Base-by-base conservation (phyloP, 1,140 invertebrate species). In the Ephestia elutella region DNA sequence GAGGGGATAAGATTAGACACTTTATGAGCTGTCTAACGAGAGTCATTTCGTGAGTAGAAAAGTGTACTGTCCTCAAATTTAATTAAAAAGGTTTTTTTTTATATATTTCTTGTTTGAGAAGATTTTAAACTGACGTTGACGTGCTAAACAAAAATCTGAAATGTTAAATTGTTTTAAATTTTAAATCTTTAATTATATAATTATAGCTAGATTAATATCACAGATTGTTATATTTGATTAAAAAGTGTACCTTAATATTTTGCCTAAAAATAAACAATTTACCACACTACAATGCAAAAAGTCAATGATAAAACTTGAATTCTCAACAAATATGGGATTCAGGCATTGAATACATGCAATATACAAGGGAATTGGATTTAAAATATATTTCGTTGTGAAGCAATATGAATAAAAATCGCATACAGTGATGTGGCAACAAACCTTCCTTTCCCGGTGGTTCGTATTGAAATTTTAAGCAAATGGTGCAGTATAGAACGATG, bases 381-480 rank as follows among this genome's bases (percentile, higher is more conserved):
- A 61, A 66, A 66, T 59, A 63, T 70, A 50, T 63, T 38, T 38
- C 17, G 57, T 56, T 20, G 50, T 49, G 50, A 54, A 54, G 38
- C 49, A 49, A 60, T 63, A 68, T 68, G 65, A 66, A 73, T 73
- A 70, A 73, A 73, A 44, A 44, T 44, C 38, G 38, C 38, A 15
- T 65, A 57, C 50, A 56, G 21, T 57, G 64, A 60, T 62, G 57
- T 59, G 18, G 57, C 38, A 44, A 44, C 38, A 44, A 44, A 44
- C 38, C 38, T 44, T 13, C 38, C 38, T 44, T 44, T 44, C 5
- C 38, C 38, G 38, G 13, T 13, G 38, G 1, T 44, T 44, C 48
- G 65, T 72, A 75, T 72, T 63, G 65, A 60, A 65, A 72, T 63
- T 75, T 75, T 72, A 75, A 68, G 70, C 70, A 75, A 75, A 75